Conservation (phyloP, 2,113 vertebrate genomes). For the Gracilinanus agilis region DNA sequence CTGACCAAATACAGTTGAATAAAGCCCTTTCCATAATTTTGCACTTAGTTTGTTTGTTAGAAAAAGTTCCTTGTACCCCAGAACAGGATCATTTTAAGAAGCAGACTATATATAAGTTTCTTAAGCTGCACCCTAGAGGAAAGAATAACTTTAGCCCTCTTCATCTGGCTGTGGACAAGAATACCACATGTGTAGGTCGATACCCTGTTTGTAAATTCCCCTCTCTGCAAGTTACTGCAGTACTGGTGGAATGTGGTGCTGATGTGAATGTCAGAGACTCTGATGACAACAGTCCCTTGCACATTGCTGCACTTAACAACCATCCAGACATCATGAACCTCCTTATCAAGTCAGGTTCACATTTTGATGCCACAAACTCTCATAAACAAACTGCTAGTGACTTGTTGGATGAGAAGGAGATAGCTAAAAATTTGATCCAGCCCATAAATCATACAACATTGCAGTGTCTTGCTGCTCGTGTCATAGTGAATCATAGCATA, state of each 20-base stretch:
- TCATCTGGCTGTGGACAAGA: conserved; percentile 96
- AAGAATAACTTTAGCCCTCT: conserved; percentile 98
- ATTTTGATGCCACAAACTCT: conserved; percentile 97
- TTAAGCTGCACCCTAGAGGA: conserved; percentile 96
- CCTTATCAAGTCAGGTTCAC: conserved; percentile 95
- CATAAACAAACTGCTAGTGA: conserved; percentile 96
- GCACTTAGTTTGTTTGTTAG: conserved; percentile 97
- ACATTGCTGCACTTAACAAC: conserved; percentile 97
- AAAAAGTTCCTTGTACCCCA: conserved; percentile 95
- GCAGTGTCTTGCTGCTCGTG: conserved; percentile 97
- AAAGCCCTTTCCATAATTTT: conserved; percentile 99
- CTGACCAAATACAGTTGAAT: conserved; percentile 95
- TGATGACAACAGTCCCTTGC: conserved; percentile 95
- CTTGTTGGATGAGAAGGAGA: conserved; percentile 96
- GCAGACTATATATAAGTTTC: conserved; percentile 97
- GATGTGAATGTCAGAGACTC: conserved; percentile 95
- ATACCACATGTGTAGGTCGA: conserved; percentile 97
- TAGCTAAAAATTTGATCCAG: conserved; percentile 97
- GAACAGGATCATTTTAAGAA: conserved; percentile 99
- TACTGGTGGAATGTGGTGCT: conserved; percentile 97
- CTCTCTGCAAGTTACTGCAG: conserved; percentile 95
- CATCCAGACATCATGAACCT: conserved; percentile 99
- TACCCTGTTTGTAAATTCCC: conserved; percentile 99
- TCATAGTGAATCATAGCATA: conserved; percentile 94
- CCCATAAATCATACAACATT: conserved; percentile 98